A percentile compares a stretch with the other conserved stretches of the same genome.
Evolutionary conservation across 92 coral and sea anemone genomes (phyloP).

Genomic region (Virgularia gustaviana): DNA sequence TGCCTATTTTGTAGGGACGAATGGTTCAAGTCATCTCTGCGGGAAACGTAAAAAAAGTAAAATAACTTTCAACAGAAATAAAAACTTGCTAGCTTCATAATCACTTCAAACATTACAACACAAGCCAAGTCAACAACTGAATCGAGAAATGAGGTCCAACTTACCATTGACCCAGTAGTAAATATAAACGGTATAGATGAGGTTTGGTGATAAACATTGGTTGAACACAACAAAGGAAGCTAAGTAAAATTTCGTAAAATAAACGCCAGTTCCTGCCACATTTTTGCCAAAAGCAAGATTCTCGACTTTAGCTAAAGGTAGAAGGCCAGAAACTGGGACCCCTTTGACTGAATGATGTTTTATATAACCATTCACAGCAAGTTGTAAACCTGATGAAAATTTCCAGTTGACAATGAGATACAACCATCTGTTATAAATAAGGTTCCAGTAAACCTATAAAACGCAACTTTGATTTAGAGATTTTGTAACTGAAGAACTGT

Average conservation of each 20-base stretch:
- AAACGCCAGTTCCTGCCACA: constrained; percentile 63
- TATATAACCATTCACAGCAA: constrained; percentile 68
- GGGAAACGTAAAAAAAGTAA: too few species aligned
- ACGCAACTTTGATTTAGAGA: too few species aligned
- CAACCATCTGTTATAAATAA: constrained; percentile 66
- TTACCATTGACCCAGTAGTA: constrained; percentile 73
- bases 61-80: too few species aligned
- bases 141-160: constrained; percentile 16
- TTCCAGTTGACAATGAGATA: constrained; percentile 78
- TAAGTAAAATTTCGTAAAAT: constrained; percentile 68
- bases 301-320: constrained; percentile 48
- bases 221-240: constrained; percentile 82
- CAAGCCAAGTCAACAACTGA: too few species aligned
- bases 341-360: constrained; percentile 64
- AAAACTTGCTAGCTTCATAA: too few species aligned
- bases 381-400: constrained; percentile 53
- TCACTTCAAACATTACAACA: too few species aligned
- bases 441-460: not conserved
- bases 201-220: constrained; percentile 48
- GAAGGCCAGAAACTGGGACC: constrained; percentile 54
- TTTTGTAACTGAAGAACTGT: not conserved
- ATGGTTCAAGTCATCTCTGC: too few species aligned
- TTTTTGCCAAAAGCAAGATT: constrained; percentile 84
- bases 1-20: too few species aligned
- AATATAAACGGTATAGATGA: constrained; percentile 57